Base-by-base conservation (phyloP, 2,113 vertebrate genomes). In the Actenoides lindsayi region DNA sequence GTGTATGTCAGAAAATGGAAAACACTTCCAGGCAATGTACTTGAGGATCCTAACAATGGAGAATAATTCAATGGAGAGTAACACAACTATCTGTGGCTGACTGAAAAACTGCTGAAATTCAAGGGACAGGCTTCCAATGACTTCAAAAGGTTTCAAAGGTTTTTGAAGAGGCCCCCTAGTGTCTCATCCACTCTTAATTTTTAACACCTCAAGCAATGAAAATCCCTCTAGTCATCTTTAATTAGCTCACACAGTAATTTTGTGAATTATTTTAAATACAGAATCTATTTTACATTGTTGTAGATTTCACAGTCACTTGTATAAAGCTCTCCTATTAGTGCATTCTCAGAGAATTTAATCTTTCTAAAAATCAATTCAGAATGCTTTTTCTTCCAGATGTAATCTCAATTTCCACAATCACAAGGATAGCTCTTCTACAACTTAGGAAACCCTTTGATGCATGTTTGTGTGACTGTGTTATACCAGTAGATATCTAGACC, bases 151-250 rank as follows among this genome's bases (percentile, higher is more conserved):
- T 92, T 94, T 95, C 70, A 64, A 60, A 91, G 69, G 48, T 92
- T 95, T 97, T 96, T 95, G 91, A 96, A 95, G 62, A 96, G 87
- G 74, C 57, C 86, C 87, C 88, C 79, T 88, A 92, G 80, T 94
- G 94, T 92, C 82, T 90, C 59, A 92, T 85, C 59, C 77, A 87
- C 53, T 90, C 74, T 87, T 87, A 73, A 80, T 83, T 96, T 95
- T 91, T 82, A 96, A 91, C 51, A 88, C 91, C 48, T 63, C 60
- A 68, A 93, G 91, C 90, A 74, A 96, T 90, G 79, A 91, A 80
- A 87, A 18, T 95, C 92, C 73, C 91, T 82, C 89, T 91, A 87
- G 95, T 89, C 46, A 79, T 82, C 86, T 94, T 95, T 96, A 94
- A 97, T 93, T 96, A 96, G 81, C 16, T 77, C 75, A 86, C 56